Evolutionary conservation across 2,888 invertebrate species (phyloP).

Genomic region (Diaperis boleti): DNA sequence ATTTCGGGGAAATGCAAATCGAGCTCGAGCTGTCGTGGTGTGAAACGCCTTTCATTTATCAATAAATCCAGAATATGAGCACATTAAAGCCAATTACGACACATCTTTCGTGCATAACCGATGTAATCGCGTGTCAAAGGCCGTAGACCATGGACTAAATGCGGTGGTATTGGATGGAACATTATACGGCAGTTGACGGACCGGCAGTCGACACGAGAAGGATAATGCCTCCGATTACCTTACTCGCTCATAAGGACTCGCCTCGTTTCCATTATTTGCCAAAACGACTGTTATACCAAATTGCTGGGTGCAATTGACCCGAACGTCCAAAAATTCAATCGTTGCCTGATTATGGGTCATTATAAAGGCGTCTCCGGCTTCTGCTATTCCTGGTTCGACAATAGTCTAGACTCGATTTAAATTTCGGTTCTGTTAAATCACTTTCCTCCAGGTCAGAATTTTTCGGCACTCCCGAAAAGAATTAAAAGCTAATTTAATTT

Average conservation of each 20-base stretch:
- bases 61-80: slow-evolving; percentile 24
- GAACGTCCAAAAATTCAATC: slow-evolving; percentile 25
- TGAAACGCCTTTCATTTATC: slow-evolving; percentile 27
- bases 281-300: slow-evolving; percentile 32
- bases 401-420: slow-evolving; percentile 22
- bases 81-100: slow-evolving; percentile 30
- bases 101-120: slow-evolving; percentile 29
- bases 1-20: slow-evolving; percentile 28
- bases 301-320: slow-evolving; percentile 18
- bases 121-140: slow-evolving; percentile 44
- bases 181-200: slow-evolving; percentile 35
- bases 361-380: slow-evolving; percentile 33
- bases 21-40: slow-evolving; percentile 18
- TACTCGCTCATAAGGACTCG: slow-evolving; percentile 26
- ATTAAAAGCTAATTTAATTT: slow-evolving; percentile 38
- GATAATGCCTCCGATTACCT: slow-evolving; percentile 32
- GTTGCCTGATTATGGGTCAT: slow-evolving; percentile 34
- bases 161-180: slow-evolving; percentile 25
- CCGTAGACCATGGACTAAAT: slow-evolving; percentile 45
- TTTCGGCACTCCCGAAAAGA: neutral
- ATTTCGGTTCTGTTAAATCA: slow-evolving; percentile 1
- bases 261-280: slow-evolving; percentile 37
- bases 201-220: slow-evolving; percentile 33
- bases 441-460: neutral
- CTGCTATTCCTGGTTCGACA: slow-evolving; percentile 10